Percentiles rank a stretch among this genome's conserved stretches.
Conservation (phyloP, 2,797 vertebrate species). For the Trematomus bernacchii region DNA sequence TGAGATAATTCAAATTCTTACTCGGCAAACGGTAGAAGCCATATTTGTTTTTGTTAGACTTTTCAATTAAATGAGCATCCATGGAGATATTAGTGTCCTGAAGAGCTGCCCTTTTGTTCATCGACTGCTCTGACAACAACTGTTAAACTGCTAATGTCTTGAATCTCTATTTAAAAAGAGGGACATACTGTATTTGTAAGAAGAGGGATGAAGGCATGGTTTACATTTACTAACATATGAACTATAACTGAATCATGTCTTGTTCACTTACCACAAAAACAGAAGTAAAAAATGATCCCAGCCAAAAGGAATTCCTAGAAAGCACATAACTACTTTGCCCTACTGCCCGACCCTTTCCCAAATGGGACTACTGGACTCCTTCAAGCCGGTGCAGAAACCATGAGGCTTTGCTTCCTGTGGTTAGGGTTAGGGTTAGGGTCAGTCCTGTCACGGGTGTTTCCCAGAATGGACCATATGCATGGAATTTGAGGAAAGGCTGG, state of each 20-base stretch:
- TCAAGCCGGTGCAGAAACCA: constrained; percentile 51
- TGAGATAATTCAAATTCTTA: neutral
- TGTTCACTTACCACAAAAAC: constrained; percentile 15
- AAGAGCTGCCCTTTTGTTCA: constrained; percentile 27
- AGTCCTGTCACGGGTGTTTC: constrained; percentile 69
- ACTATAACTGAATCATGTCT: neutral
- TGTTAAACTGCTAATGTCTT: constrained; percentile 27
- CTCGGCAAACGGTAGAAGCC: constrained; percentile 3
- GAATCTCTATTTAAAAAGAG: neutral
- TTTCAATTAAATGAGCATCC: constrained; percentile 5
- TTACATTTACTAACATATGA: neutral
- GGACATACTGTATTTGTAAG: neutral
- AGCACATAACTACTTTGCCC: constrained; percentile 37
- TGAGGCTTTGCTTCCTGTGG: constrained; percentile 67
- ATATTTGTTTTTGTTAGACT: constrained; percentile 7
- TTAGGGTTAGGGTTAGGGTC: constrained; percentile 51
- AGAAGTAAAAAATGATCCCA: constrained; percentile 22
- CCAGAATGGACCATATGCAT: constrained; percentile 75
- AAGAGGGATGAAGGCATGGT: neutral
- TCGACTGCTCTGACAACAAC: constrained; percentile 26
- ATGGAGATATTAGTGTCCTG: constrained; percentile 13
- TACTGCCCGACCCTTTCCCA: constrained; percentile 13
- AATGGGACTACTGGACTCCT: constrained; percentile 39
- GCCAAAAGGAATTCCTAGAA: constrained; percentile 60
- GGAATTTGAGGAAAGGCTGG: constrained; percentile 70